These are phyloP conservation scores for Cantharis flavilabris DNA, from an alignment of 2,888 invertebrate genomes.

Conservation along the genomic window DNA sequence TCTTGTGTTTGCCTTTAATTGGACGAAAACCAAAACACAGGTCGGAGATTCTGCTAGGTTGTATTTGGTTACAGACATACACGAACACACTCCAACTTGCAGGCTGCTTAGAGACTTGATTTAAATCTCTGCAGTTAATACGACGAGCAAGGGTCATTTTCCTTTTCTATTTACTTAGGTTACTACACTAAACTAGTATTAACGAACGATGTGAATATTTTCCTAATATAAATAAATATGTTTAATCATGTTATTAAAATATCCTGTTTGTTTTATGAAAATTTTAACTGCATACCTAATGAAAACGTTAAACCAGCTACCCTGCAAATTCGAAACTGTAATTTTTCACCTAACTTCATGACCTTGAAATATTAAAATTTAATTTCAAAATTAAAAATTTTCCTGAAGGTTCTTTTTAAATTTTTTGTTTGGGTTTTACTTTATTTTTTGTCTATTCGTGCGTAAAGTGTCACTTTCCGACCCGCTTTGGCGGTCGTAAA, in stretches of 20 bases:
- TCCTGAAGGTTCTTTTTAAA: too few relatives aligned
- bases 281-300: not conserved
- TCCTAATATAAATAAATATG: not conserved
- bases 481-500: too few relatives aligned
- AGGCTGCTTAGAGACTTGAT: constrained; percentile 16
- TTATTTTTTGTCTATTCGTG: too few relatives aligned
- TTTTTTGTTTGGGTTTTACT: too few relatives aligned
- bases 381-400: too few relatives aligned
- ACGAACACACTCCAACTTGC: constrained; percentile 22
- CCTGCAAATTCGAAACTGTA: not conserved
- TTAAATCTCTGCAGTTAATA: constrained; percentile 24
- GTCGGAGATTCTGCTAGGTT: constrained; percentile 53
- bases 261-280: not conserved
- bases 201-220: constrained; percentile 1
- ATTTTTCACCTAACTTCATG: not conserved
- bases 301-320: not conserved
- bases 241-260: not conserved
- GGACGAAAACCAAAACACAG: constrained; percentile 58
- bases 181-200: constrained; percentile 1
- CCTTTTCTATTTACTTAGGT: constrained; percentile 26
- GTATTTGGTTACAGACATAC: constrained; percentile 52
- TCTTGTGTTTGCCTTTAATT: constrained; percentile 57
- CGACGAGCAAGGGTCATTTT: constrained; percentile 25
- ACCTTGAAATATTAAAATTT: too few relatives aligned
- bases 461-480: too few relatives aligned